Base-by-base conservation (phyloP, 1,140 invertebrate species). In the Leptopilina clavipes region DNA sequence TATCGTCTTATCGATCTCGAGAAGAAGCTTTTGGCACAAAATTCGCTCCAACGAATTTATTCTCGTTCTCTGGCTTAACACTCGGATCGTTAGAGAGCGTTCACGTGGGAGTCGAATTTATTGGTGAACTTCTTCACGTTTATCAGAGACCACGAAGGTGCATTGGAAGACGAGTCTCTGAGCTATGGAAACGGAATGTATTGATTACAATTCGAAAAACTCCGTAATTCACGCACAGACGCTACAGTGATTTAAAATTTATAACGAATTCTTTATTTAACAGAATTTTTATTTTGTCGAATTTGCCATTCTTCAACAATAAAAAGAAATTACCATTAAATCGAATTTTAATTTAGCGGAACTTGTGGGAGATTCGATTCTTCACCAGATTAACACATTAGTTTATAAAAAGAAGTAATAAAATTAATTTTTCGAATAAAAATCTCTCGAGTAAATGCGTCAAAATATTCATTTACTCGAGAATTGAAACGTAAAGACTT, bases 1-100 rank as follows among this genome's bases (percentile, higher is more conserved):
- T 31, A 65, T 65, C 59, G 59, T 37, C 59, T 65, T 80, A 79
- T 79, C 77, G 76, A 79, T 82, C 78, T 76, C 65, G 45, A n/a
- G n/a, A 76, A 72, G 52, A 73, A 65, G 70, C 76, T 82, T n/a
- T n/a, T 80, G 76, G 78, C 75, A 78, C 75, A 52, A 52, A 77
- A 73, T 25, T 59, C 70, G 45, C 43, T 70, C 25, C 31, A n/a
- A 48, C 71, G 76, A 71, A 82, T 82, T 80, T 78, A 80, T 82
- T 74, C 78, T 75, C 73, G 73, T 80, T 78, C 73, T 75, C 48
- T 78, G 76, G 74, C 71, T 80, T 74, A 81, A 79, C 80, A 79
- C 80, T 78, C 75, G 76, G 76, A 54, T 76, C 78, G 76, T 81
- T 81, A 79, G 77, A 74, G 77, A 79, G 75, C 54, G 54, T 73